Evolutionary conservation across 1,140 invertebrate species (phyloP).

Genomic region (Cydia fagiglandana): DNA sequence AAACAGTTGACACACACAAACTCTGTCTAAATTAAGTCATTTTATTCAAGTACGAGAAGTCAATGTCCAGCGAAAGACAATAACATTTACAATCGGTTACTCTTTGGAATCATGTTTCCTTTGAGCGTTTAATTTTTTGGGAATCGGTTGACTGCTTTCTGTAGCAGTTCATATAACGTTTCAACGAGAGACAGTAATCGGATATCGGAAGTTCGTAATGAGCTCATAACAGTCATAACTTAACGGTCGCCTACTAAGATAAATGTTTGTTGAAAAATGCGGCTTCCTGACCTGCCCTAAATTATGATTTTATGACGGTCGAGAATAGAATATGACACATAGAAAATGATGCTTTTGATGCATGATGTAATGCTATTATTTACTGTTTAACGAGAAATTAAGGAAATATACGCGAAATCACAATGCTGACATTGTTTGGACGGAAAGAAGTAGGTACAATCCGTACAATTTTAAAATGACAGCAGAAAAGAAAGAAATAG

Average conservation of each 20-base stretch:
- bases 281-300: slow-evolving; percentile 10
- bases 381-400: background rate
- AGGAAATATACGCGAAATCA: background rate
- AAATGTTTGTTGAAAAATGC: slow-evolving; percentile 4
- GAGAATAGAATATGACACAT: background rate
- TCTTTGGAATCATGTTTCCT: background rate
- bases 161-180: background rate
- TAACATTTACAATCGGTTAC: background rate
- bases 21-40: background rate
- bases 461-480: too few relatives aligned
- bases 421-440: background rate
- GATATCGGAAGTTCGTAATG: slow-evolving; percentile 27
- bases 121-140: background rate
- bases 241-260: slow-evolving; percentile 24
- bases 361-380: background rate
- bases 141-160: slow-evolving; percentile 8
- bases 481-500: too few relatives aligned
- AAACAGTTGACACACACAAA: too few relatives aligned
- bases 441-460: too few relatives aligned
- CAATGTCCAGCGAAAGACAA: background rate
- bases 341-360: background rate
- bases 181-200: slow-evolving; percentile 18
- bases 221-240: slow-evolving; percentile 29
- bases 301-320: background rate
- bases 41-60: background rate